A percentile compares a stretch with the other conserved stretches of the same genome.
Conservation (phyloP, 2,797 vertebrate genomes). For the Chelonia mydas region DNA sequence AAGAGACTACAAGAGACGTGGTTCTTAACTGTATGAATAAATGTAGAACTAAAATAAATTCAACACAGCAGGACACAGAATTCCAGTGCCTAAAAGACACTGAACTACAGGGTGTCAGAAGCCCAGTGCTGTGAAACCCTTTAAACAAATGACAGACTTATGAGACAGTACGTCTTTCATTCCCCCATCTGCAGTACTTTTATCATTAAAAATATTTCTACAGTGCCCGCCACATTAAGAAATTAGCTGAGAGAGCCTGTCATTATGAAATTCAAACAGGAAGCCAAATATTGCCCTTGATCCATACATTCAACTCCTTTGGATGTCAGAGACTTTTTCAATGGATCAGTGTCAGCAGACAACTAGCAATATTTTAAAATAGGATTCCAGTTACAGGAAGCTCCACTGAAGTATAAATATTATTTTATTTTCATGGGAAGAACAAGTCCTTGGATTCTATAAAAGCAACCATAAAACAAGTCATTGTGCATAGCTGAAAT, state of each 20-base stretch:
- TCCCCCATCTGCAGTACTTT: background rate
- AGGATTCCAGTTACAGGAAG: background rate
- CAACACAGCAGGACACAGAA: background rate
- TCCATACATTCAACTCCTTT: background rate
- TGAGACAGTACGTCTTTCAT: background rate
- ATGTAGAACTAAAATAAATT: background rate
- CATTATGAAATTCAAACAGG: background rate
- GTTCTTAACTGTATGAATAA: background rate
- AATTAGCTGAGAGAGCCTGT: background rate
- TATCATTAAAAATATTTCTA: background rate
- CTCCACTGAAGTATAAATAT: background rate
- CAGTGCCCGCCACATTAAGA: background rate
- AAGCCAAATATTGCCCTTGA: background rate
- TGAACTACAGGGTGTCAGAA: background rate
- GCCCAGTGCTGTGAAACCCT: background rate
- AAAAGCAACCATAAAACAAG: background rate
- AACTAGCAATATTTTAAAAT: background rate
- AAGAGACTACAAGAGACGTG: background rate
- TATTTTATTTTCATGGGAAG: background rate
- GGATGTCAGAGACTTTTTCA: background rate
- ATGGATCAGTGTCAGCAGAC: background rate
- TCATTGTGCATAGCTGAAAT: background rate
- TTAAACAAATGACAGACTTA: accelerated
- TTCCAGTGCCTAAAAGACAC: background rate
- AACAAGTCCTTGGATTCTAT: background rate